These are phyloP conservation scores for Nipponia nippon DNA, from an alignment of 2,113 vertebrate genomes.

Conservation along the genomic window DNA sequence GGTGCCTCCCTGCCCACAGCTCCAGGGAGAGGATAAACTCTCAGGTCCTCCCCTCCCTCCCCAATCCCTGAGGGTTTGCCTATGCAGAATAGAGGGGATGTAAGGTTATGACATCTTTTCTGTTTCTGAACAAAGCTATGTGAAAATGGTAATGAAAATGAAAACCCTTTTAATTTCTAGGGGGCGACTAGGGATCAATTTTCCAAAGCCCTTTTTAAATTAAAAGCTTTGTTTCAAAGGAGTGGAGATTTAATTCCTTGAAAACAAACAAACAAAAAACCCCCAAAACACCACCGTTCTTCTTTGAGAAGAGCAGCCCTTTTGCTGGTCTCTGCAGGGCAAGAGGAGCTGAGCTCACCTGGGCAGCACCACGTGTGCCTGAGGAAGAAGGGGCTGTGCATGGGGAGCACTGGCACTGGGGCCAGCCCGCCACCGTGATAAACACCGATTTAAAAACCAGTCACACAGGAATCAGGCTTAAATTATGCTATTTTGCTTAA, in stretches of 20 bases:
- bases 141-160: background rate
- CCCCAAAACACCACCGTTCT: background rate
- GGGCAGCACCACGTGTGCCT: background rate
- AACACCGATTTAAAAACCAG: background rate
- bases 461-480: background rate
- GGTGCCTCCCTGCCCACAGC: background rate
- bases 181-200: background rate
- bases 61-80: background rate
- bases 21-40: background rate
- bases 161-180: background rate
- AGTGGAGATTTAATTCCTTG: background rate
- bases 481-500: background rate
- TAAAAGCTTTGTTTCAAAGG: background rate
- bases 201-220: background rate
- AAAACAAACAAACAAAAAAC: background rate
- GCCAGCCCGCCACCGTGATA: background rate
- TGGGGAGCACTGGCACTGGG: fast-evolving
- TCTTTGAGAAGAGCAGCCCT: background rate
- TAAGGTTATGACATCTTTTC: background rate
- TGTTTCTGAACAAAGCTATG: background rate
- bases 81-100: background rate
- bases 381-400: too few relatives aligned
- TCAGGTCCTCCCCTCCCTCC: background rate
- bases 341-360: background rate
- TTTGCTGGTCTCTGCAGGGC: background rate